Evolutionary conservation across 2,888 invertebrate genomes (phyloP).

Genomic region (Eupeodes latifasciatus): DNA sequence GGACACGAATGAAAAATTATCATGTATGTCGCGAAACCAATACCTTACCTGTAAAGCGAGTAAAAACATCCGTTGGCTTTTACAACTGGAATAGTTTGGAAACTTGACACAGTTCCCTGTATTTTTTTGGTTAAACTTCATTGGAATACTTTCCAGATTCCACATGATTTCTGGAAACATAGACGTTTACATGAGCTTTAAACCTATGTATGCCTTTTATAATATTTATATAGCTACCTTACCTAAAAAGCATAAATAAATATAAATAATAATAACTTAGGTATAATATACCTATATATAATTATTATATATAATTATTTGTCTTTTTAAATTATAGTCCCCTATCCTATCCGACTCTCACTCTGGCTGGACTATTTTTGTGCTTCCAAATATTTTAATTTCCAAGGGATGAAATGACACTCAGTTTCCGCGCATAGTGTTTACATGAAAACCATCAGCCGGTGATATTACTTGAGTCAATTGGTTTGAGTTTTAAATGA

Average conservation of each 20-base stretch:
- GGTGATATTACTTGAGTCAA: neutral
- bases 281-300: no score
- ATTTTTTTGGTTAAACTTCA: neutral
- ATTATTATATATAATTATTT: no score
- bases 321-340: neutral
- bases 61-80: constrained; percentile 25
- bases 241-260: no score
- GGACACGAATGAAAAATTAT: no score
- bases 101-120: constrained; percentile 61
- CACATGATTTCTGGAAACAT: neutral
- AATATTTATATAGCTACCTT: no score
- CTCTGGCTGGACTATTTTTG: neutral
- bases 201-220: no score
- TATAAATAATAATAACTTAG: no score
- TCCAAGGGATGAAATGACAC: neutral
- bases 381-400: neutral
- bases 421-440: neutral
- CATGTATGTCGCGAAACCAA: neutral
- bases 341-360: neutral
- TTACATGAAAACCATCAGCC: neutral
- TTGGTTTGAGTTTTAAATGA: neutral
- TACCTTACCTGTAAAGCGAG: neutral
- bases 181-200: neutral
- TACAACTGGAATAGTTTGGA: constrained; percentile 50
- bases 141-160: constrained; percentile 3